Evolutionary conservation across 2,113 vertebrate species (phyloP).

Genomic region (Hemiprocne comata): DNA sequence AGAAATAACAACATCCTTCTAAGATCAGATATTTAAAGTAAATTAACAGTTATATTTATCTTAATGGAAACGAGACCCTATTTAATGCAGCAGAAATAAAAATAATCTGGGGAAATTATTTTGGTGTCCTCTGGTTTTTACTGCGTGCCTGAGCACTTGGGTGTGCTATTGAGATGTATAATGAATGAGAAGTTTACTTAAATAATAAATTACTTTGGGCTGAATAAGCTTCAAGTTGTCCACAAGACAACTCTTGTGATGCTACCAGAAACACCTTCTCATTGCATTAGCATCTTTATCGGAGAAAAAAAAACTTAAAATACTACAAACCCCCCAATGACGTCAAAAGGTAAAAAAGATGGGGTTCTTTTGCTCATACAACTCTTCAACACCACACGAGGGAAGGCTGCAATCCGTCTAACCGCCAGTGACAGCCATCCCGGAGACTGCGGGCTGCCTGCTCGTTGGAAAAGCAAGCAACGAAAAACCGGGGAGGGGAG

Average conservation of each 20-base stretch:
- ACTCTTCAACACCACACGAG: accelerated
- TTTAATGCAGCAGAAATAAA: neutral
- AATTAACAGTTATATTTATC: neutral
- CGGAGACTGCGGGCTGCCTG: too few species aligned
- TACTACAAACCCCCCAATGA: neutral
- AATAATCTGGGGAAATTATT: neutral
- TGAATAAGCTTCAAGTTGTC: neutral
- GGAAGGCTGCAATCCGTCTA: accelerated
- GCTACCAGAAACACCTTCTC: neutral
- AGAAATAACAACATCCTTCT: neutral
- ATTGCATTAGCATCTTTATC: accelerated
- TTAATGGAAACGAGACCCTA: neutral
- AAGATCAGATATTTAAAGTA: neutral
- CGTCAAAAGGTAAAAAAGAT: too few species aligned
- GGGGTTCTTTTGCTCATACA: neutral
- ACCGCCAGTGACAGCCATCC: accelerated
- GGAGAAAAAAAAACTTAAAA: neutral
- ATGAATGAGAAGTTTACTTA: accelerated
- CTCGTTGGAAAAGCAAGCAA: accelerated
- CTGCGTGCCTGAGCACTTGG: accelerated
- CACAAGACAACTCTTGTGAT: neutral
- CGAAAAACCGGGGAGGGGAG: accelerated
- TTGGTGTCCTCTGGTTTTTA: neutral
- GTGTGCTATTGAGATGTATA: accelerated
- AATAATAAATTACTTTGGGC: neutral